phyloP scores from a whole-genome alignment of 2,797 vertebrate genomes.

The Corythornis leucogaster region DNA sequence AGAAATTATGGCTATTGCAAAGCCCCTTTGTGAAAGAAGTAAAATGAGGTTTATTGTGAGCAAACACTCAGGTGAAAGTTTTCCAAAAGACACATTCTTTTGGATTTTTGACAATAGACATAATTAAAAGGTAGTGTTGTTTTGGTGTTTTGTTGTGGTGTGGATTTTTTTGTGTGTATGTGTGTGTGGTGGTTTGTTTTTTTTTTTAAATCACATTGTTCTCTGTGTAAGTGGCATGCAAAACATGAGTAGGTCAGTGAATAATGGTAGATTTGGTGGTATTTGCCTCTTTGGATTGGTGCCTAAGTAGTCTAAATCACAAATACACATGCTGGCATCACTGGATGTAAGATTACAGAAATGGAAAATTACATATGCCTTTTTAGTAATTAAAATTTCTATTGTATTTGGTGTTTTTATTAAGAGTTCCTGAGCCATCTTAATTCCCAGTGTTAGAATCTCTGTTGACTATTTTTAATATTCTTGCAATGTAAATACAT shows the following conservation, averaged over 20 bases:
- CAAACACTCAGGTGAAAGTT: not conserved
- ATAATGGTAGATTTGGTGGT: slow-evolving; percentile 19
- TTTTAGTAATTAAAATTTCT: slow-evolving; percentile 62
- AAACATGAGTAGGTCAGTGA: slow-evolving; percentile 7
- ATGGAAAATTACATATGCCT: slow-evolving; percentile 12
- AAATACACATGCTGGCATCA: not conserved
- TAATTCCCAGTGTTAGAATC: slow-evolving; percentile 29
- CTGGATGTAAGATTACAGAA: slow-evolving; percentile 40
- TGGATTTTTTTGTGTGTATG: not conserved
- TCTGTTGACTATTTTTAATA: slow-evolving; percentile 25
- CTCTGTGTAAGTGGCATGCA: not conserved
- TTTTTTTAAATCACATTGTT: not conserved
- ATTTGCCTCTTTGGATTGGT: slow-evolving; percentile 27
- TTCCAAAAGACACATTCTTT: not conserved
- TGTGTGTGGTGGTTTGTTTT: no score
- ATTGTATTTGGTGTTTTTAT: slow-evolving; percentile 22
- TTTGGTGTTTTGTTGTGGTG: no score
- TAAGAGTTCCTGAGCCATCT: slow-evolving; percentile 38
- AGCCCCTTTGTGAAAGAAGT: not conserved
- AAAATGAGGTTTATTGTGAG: not conserved
- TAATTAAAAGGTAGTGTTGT: not conserved
- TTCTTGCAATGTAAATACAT: slow-evolving; percentile 5
- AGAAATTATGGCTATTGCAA: not conserved
- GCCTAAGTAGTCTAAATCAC: slow-evolving; percentile 43
- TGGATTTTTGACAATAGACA: not conserved